These are phyloP conservation scores for Zaprionus ornatus DNA, from an alignment of 1,140 invertebrate species.

Conservation along the genomic window DNA sequence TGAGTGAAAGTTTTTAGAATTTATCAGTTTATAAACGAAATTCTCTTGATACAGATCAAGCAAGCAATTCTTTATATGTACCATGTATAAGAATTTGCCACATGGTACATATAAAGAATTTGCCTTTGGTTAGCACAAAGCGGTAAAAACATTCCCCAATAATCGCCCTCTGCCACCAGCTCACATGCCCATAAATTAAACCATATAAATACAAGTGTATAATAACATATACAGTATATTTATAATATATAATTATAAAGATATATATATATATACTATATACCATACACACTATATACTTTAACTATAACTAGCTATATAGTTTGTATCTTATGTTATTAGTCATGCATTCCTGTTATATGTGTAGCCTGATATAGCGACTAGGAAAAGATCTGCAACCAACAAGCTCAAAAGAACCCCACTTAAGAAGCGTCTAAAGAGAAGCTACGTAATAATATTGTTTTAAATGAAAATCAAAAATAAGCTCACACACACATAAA, in stretches of 20 bases:
- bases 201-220: conserved; percentile 38
- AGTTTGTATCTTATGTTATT: conserved; percentile 66
- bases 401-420: conserved; percentile 65
- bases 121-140: conserved; percentile 74
- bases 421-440: conserved; percentile 58
- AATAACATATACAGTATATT: conserved; percentile 29
- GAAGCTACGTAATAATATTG: conserved; percentile 69
- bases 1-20: conserved; percentile 53
- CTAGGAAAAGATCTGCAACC: conserved; percentile 52
- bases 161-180: conserved; percentile 36
- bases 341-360: conserved; percentile 80
- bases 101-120: too few species aligned
- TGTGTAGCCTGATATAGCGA: conserved; percentile 63
- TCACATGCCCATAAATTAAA: conserved; percentile 47
- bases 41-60: conserved; percentile 1
- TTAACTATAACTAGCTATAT: conserved; percentile 55
- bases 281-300: conserved; percentile 2
- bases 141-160: conserved; percentile 69
- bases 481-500: conserved; percentile 41
- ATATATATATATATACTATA: conserved; percentile 14
- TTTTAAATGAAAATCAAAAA: conserved; percentile 45
- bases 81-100: conserved; percentile 39
- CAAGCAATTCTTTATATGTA: conserved; percentile 27
- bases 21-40: conserved; percentile 53
- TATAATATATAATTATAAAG: too few species aligned